phyloP scores from a whole-genome alignment of 2,888 invertebrate genomes.

The Hemistola chrysoprasaria region DNA sequence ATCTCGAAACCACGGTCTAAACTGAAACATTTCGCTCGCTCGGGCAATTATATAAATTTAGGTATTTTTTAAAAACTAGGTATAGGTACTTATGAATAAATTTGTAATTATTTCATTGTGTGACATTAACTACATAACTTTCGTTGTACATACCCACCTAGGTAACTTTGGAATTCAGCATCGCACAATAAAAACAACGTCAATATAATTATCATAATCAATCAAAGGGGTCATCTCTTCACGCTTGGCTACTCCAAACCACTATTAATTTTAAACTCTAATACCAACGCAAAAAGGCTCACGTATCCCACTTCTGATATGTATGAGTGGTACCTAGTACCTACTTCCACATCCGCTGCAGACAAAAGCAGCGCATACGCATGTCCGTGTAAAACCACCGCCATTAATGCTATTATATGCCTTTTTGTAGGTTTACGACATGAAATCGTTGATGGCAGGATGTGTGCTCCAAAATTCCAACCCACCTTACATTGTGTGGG shows the following conservation, averaged over 20 bases:
- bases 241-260: conserved; percentile 18
- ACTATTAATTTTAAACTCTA: conserved; percentile 11
- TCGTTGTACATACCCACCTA: no score
- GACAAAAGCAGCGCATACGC: conserved; percentile 31
- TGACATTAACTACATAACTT: no score
- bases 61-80: no score
- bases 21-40: no score
- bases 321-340: neutral
- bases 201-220: conserved; percentile 24
- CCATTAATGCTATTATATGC: conserved; percentile 69
- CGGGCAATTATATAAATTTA: no score
- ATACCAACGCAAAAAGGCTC: conserved; percentile 8
- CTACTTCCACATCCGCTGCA: conserved; percentile 30
- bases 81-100: no score
- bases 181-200: conserved; percentile 7
- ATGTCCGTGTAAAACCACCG: conserved; percentile 53
- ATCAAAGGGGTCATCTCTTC: conserved; percentile 29
- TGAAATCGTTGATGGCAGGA: conserved; percentile 49
- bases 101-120: no score
- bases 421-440: conserved; percentile 57
- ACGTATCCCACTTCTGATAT: neutral
- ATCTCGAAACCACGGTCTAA: no score
- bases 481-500: conserved; percentile 9
- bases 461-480: conserved; percentile 39
- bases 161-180: conserved; percentile 1